Percentiles rank a stretch among this genome's conserved stretches.
These are phyloP conservation scores for Crocuta crocuta DNA, from an alignment of 2,113 vertebrate genomes.

Conservation along the genomic window DNA sequence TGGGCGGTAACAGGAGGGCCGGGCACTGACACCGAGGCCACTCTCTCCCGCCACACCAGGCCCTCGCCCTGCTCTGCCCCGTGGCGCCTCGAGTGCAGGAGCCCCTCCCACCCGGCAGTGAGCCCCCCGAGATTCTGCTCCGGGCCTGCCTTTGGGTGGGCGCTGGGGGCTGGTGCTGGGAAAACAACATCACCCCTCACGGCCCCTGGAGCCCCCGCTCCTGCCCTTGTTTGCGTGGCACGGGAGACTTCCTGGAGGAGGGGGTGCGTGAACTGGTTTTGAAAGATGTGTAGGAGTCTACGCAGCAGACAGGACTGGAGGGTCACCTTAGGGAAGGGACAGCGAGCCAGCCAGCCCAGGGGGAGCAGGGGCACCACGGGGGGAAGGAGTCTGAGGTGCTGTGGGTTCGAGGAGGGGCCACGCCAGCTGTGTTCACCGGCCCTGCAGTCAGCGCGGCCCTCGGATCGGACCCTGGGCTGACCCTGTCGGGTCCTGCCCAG, in stretches of 20 bases:
- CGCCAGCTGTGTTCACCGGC: accelerated
- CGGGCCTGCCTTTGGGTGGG: accelerated
- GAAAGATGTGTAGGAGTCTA: background rate
- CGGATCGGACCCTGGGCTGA: background rate
- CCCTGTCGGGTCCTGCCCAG: accelerated
- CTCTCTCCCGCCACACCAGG: accelerated
- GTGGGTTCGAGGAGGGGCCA: background rate
- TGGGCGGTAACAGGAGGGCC: no score
- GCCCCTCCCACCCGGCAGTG: background rate
- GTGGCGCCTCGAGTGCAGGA: accelerated
- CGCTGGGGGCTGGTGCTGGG: background rate
- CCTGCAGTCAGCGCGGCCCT: background rate
- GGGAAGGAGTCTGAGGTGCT: accelerated
- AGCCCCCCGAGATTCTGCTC: background rate
- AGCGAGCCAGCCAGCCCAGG: background rate
- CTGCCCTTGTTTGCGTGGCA: accelerated
- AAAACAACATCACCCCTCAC: accelerated
- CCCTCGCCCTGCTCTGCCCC: no score
- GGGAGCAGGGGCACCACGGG: accelerated
- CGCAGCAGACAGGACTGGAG: background rate
- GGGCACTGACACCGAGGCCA: accelerated
- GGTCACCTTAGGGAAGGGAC: background rate
- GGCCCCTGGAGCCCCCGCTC: no score
- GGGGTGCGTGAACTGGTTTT: accelerated
- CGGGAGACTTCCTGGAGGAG: background rate